A percentile compares a stretch with the other conserved stretches of the same genome.
phyloP scores from a whole-genome alignment of 2,797 vertebrate species.

The Coregonus suidteri region DNA sequence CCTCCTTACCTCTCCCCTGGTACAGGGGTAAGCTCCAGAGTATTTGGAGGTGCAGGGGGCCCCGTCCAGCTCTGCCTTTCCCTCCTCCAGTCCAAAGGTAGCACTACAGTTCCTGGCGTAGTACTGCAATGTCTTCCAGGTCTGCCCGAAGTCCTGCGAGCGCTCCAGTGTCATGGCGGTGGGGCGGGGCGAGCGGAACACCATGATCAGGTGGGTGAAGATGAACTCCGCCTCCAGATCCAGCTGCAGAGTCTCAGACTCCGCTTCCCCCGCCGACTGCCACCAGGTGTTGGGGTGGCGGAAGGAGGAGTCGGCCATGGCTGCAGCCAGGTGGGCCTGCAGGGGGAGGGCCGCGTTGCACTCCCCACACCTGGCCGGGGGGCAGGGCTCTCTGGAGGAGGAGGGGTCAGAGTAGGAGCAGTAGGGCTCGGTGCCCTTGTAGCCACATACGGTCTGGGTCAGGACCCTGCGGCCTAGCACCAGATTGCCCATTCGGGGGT shows the following conservation, averaged over 20 bases:
- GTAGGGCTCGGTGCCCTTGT: constrained; percentile 79
- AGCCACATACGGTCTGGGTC: constrained; percentile 87
- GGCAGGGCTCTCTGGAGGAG: constrained; percentile 66
- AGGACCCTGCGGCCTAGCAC: constrained; percentile 84
- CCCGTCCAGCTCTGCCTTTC: constrained; percentile 66
- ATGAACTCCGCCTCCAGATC: constrained; percentile 93
- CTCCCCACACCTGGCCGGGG: constrained; percentile 74
- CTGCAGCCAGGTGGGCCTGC: constrained; percentile 82
- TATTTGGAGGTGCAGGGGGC: constrained; percentile 91
- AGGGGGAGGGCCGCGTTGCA: constrained; percentile 80
- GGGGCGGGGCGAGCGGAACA: constrained; percentile 92
- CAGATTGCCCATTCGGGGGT: constrained; percentile 95
- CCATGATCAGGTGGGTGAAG: constrained; percentile 94
- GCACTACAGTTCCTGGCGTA: constrained; percentile 88
- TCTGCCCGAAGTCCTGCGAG: constrained; percentile 90
- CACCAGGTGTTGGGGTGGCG: constrained; percentile 92
- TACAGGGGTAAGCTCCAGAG: constrained; percentile 87
- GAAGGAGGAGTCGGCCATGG: constrained; percentile 96
- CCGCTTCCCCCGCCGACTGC: constrained; percentile 84
- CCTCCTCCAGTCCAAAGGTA: constrained; percentile 84
- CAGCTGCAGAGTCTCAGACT: constrained; percentile 84
- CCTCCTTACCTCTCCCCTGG: constrained; percentile 90
- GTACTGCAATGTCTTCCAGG: constrained; percentile 89
- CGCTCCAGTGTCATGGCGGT: constrained; percentile 92
- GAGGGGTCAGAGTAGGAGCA: constrained; percentile 78